Evolutionary conservation across 2,113 vertebrate species (phyloP), one percentile per base, ranked within the genome.

Genomic region (Laticauda laticaudata): DNA sequence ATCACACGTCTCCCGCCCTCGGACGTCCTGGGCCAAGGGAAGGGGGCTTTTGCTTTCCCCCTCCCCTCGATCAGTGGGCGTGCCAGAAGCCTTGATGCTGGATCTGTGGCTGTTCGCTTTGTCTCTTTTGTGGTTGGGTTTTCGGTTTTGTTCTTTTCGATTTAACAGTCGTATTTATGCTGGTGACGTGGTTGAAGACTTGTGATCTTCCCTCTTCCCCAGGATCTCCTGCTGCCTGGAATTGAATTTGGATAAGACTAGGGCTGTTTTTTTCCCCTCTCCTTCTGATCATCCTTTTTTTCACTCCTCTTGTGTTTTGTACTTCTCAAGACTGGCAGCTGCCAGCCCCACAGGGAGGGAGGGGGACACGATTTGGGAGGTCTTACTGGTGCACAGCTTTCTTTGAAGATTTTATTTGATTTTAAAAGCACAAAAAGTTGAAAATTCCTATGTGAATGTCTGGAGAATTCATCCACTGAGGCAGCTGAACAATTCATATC

Each of bases 361-460:
- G 0, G 5, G 23, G 59, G 24, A 1, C 11, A 0, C 0, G 2
- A 15, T 75, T 39, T 34, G 69, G 69, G n/a, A 7, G 69, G 39
- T 39, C 69, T 75, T 39, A 20, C 15, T 75, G 69, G 34, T 39
- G 15, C n/a, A 39, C 69, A 8, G n/a, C 69, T 75, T 75, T 3
- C n/a, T 75, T 75, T 75, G n/a, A 39, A 39, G n/a, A 75, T 8
- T 39, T 39, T 75, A 75, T 39, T 75, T 75, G 69, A 75, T 39
- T 75, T 51, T 51, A 75, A 75, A 75, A 75, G 69, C 15, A 75
- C 15, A 39, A 75, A 75, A 75, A 20, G 2, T 2, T 75, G n/a
- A 39, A 39, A 20, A 15, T 34, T 75, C n/a, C n/a, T 18, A 7
- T 75, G n/a, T 34, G n/a, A 20, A 75, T 34, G 15, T 18, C 69